Evolutionary conservation across 2,113 vertebrate genomes (phyloP).

Genomic region (Odocoileus virginianus): DNA sequence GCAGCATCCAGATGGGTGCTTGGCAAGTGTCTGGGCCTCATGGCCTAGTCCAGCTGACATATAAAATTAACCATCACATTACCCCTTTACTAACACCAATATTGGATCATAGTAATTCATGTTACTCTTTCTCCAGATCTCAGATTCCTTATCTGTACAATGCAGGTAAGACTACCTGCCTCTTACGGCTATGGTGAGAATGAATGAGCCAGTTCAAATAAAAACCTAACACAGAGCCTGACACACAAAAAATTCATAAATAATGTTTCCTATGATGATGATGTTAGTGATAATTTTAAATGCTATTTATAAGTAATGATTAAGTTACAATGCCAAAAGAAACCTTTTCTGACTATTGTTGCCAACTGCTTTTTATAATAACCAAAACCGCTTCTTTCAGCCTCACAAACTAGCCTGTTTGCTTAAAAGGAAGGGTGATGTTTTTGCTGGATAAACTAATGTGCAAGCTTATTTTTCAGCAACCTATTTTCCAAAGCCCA

Average conservation of each 20-base stretch:
- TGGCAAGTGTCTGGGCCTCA: not conserved
- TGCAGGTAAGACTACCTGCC: not conserved
- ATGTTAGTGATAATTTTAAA: not conserved
- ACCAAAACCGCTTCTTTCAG: not conserved
- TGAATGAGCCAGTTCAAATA: not conserved
- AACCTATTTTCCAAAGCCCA: not conserved
- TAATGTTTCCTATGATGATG: not conserved
- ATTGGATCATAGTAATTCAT: not conserved
- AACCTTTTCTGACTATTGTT: not conserved
- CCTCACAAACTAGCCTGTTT: not conserved
- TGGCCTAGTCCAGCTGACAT: not conserved
- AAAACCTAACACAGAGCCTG: not conserved
- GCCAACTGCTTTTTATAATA: not conserved
- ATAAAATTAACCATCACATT: not conserved
- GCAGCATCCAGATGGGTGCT: not conserved
- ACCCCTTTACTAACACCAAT: not conserved
- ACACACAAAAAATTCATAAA: not conserved
- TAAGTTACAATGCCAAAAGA: not conserved
- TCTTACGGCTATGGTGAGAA: not conserved
- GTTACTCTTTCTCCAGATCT: not conserved
- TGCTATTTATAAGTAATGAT: not conserved
- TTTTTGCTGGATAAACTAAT: not conserved
- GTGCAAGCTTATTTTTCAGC: not conserved
- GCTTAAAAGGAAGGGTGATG: not conserved
- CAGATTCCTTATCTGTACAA: not conserved